Evolutionary conservation across 2,113 vertebrate species (phyloP).

Genomic region (Argyrosomus japonicus): DNA sequence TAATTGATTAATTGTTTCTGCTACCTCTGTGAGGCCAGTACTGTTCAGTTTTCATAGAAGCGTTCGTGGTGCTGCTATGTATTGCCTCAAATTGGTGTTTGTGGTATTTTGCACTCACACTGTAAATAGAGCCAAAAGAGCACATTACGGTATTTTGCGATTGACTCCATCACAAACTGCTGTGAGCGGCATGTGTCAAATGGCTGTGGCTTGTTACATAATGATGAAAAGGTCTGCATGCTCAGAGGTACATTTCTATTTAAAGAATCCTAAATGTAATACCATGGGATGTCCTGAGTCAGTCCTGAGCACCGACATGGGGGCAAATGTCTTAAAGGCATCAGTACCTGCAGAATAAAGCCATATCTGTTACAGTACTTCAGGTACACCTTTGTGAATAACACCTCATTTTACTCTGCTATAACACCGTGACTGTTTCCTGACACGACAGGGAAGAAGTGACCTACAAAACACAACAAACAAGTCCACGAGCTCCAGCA

Average conservation of each 20-base stretch:
- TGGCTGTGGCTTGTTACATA: slow-evolving; percentile 19
- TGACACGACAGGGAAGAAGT: neutral
- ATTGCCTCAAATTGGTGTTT: neutral
- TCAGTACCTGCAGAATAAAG: neutral
- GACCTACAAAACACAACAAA: slow-evolving; percentile 22
- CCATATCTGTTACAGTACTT: neutral
- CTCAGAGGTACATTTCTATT: slow-evolving; percentile 6
- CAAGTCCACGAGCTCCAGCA: slow-evolving; percentile 22
- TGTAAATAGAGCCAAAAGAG: neutral
- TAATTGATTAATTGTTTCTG: neutral
- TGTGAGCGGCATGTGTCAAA: slow-evolving; percentile 24
- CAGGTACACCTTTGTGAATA: neutral
- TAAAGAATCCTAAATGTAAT: neutral
- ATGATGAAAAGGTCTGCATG: neutral
- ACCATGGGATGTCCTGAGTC: neutral
- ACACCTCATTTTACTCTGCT: neutral
- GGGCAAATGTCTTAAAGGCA: neutral
- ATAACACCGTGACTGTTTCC: neutral
- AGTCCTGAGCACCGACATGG: neutral
- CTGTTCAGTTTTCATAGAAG: neutral
- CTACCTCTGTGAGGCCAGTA: neutral
- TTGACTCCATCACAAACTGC: neutral
- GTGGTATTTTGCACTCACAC: neutral
- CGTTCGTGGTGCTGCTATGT: neutral
- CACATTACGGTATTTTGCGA: neutral